phyloP scores from a whole-genome alignment of 2,888 invertebrate genomes.

The Kryphioiulus occultus region DNA sequence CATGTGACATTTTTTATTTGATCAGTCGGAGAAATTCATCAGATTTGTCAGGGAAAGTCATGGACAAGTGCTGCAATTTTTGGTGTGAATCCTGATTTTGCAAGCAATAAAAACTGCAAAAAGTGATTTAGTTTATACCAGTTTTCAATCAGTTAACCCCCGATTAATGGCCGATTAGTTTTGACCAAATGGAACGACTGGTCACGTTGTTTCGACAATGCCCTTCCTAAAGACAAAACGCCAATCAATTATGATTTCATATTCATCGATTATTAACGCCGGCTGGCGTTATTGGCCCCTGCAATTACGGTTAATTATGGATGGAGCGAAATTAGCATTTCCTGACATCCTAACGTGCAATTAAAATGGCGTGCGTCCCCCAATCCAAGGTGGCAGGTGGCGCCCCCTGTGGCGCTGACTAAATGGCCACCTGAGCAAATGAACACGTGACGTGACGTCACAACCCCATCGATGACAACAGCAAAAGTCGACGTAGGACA shows the following conservation, averaged over 20 bases:
- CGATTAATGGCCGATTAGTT: no score
- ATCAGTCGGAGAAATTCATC: no score
- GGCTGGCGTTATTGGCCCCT: not conserved
- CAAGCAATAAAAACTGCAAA: no score
- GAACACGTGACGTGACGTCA: not conserved
- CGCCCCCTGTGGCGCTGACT: not conserved
- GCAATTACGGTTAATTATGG: not conserved
- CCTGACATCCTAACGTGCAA: not conserved
- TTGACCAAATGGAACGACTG: no score
- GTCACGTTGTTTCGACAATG: not conserved
- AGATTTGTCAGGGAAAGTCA: no score
- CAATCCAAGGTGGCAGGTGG: not conserved
- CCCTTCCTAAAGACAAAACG: not conserved
- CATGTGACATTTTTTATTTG: no score
- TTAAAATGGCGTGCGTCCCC: not conserved
- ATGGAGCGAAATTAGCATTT: not conserved
- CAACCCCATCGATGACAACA: not conserved
- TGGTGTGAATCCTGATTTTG: no score
- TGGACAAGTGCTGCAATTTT: no score
- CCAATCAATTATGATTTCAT: not conserved
- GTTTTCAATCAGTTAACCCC: no score
- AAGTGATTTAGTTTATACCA: no score
- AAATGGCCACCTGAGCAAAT: not conserved
- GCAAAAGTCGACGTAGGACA: not conserved
- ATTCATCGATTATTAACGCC: conserved; percentile 5